Base-by-base conservation (phyloP, 2,888 invertebrate genomes). In the Drosophila conformis region DNA sequence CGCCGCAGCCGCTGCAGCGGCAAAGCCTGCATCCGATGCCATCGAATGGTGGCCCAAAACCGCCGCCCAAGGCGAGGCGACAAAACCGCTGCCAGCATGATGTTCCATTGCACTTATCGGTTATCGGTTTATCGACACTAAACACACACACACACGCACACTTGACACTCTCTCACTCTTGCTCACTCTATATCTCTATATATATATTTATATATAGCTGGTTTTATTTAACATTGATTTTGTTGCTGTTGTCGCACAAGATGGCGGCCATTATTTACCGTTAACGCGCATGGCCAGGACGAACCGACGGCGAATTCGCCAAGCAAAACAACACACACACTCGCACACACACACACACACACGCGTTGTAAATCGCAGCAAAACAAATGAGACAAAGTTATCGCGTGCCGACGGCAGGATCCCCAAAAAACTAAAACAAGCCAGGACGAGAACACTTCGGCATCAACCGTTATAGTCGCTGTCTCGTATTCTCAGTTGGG, bases 61-160 rank as follows among this genome's bases (percentile, higher is more conserved):
- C 94, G 96, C 96, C 89, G 96, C 96, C 96, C 96, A 96, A 89
- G 96, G 96, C 93, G 96, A 96, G 91, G 96, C 94, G 74, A 96
- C 95, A 91, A 95, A 95, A 79, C 96, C 96, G 92, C 95, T 94
- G 91, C 96, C 95, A 1, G 56, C 56, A 86, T 96, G 96, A 93
- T 97, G 97, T 95, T 97, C 97, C 96, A 97, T 95, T 46, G 46
- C 46, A 15, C 46, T 48, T 61, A 54, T 42, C 52, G 57, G 65
- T 27, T 33, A 42, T 35, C 46, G 8, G 40, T 18, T 36, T 35
- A 46, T 18, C 35, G 58, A 11, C 54, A 46, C 36, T 62, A 31
- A 18, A 27, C 60, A 38, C 70, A 52, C 56, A 40, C 59, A 21
- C 60, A 10, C 25, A 35, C 25, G 0, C 40, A 21, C 40, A 21